Conservation (phyloP, 2,113 vertebrate genomes). For the Gracilinanus agilis region DNA sequence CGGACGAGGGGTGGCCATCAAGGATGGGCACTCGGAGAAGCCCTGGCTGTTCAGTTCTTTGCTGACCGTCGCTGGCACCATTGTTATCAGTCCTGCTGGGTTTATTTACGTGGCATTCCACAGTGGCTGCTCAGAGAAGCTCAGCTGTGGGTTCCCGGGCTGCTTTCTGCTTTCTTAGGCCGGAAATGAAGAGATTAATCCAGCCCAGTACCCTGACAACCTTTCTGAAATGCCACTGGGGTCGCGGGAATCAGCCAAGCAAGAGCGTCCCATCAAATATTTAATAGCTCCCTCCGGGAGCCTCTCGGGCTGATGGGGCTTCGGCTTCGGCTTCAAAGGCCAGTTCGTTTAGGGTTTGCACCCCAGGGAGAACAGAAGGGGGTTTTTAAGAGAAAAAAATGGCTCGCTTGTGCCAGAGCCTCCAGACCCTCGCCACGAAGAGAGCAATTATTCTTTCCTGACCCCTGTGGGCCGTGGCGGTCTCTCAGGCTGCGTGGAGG, state of each 20-base stretch:
- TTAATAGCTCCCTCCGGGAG: slow-evolving; percentile 70
- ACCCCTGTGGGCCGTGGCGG: neutral
- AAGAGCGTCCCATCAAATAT: slow-evolving; percentile 79
- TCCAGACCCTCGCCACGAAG: neutral
- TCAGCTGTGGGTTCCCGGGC: neutral
- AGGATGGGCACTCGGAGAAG: neutral
- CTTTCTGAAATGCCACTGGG: slow-evolving; percentile 75
- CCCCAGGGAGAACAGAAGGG: slow-evolving; percentile 36
- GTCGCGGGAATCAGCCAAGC: slow-evolving; percentile 71
- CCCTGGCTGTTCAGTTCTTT: slow-evolving; percentile 24
- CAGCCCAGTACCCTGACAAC: neutral
- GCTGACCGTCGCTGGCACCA: neutral
- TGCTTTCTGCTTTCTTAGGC: neutral
- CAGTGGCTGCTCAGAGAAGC: slow-evolving; percentile 14
- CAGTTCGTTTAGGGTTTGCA: slow-evolving; percentile 1
- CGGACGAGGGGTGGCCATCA: no score
- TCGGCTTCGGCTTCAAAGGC: slow-evolving; percentile 45
- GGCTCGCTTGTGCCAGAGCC: neutral
- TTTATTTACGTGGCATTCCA: neutral
- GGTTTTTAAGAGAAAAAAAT: neutral
- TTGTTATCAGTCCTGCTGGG: neutral
- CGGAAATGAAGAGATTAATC: slow-evolving; percentile 21
- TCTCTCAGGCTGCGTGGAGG: slow-evolving; percentile 42
- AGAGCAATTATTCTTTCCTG: neutral
- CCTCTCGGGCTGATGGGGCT: slow-evolving; percentile 2